Evolutionary conservation across 2,113 vertebrate genomes (phyloP), one percentile per base, ranked within the genome.

Genomic region (Chaenocephalus aceratus): DNA sequence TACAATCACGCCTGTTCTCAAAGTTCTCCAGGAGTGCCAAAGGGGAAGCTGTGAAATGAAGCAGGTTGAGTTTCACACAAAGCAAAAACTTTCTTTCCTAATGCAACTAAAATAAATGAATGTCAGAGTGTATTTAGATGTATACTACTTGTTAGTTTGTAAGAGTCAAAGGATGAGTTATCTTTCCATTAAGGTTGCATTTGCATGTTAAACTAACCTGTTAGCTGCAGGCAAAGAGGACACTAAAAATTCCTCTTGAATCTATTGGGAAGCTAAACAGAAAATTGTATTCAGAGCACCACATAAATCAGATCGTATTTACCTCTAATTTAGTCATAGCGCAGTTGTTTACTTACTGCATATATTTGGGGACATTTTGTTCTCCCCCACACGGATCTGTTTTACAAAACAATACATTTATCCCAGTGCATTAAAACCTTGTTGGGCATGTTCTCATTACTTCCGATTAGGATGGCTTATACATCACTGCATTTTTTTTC

Each of bases 401-500:
- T 68, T 59, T 34, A 75, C 9, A 12, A 78, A 46, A 76, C 2
- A 13, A n/a, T 11, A 16, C 5, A 76, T 72, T 72, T 74, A 15
- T 61, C 30, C 52, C 30, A 11, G 12, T 36, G 59, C 59, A 86
- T 41, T 78, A 54, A 69, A 71, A 57, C 49, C 13, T 56, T 59
- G 53, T 46, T 71, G 62, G 69, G 52, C 51, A 72, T 76, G 67
- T 79, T 49, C 61, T 86, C 72, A 87, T 88, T 86, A 86, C 70
- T 77, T 78, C 77, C 67, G 88, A 82, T 88, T 90, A 90, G 68
- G 77, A 51, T 59, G 72, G 69, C 64, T 56, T 82, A 21, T 78
- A 71, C 49, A 76, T 79, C 30, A 48, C 30, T 72, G 73, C 21
- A 60, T 88, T 41, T 86, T 74, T 74, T 68, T 77, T 75, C 36